These are phyloP conservation scores for Prosapia bicincta DNA, from an alignment of 2,888 invertebrate species.

Conservation along the genomic window DNA sequence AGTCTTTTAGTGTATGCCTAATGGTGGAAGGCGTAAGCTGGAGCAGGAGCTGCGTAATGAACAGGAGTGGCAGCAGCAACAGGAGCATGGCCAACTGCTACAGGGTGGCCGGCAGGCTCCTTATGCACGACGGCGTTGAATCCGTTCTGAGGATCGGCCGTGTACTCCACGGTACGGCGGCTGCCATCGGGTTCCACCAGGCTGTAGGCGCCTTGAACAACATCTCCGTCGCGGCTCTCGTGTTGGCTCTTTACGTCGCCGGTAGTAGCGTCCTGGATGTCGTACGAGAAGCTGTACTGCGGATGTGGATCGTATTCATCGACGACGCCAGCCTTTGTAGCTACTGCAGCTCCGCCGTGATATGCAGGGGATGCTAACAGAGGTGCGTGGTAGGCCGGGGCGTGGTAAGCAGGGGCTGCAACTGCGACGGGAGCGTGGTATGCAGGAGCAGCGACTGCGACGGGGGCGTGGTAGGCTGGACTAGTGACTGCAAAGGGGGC, in stretches of 20 bases:
- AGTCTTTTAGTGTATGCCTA: not conserved
- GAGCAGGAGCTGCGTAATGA: constrained; percentile 9
- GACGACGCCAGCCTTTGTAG: constrained; percentile 36
- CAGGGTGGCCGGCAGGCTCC: not conserved
- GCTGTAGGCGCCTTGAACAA: constrained; percentile 37
- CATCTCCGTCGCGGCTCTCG: constrained; percentile 31
- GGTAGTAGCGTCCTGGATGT: constrained; percentile 37
- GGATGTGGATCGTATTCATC: constrained; percentile 39
- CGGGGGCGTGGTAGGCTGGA: not conserved
- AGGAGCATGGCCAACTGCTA: not conserved
- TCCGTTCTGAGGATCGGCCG: not conserved
- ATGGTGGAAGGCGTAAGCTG: constrained; percentile 3
- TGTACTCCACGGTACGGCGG: not conserved
- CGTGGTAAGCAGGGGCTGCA: constrained; percentile 2
- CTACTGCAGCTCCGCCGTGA: constrained; percentile 47
- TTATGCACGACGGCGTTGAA: not conserved
- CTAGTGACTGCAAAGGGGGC: constrained; percentile 31
- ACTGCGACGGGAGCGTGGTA: not conserved
- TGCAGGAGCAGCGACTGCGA: not conserved
- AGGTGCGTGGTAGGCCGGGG: constrained; percentile 41
- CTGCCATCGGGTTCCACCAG: constrained; percentile 12
- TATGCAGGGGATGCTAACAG: constrained; percentile 45
- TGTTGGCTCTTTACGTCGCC: constrained; percentile 36
- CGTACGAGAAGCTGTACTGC: constrained; percentile 37
- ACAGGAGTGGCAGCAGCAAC: not conserved